These are phyloP conservation scores for Romanogobio albipinnatus DNA, from an alignment of 2,113 vertebrate species.

Conservation along the genomic window DNA sequence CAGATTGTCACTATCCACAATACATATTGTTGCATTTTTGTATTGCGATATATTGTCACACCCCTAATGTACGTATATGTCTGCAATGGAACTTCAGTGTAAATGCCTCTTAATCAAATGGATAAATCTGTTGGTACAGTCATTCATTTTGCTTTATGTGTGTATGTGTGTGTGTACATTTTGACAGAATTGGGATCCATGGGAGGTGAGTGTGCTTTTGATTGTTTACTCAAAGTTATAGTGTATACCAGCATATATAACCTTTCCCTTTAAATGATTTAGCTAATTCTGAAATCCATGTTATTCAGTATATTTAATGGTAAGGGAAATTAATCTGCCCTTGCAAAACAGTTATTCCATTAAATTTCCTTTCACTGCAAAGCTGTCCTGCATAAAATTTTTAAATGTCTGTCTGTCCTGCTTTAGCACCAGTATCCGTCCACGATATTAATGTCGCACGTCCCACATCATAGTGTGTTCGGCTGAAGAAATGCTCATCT, in stretches of 20 bases:
- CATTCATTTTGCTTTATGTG: background rate
- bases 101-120: background rate
- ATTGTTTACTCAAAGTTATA: background rate
- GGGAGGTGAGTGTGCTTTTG: conserved; percentile 81
- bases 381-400: conserved; percentile 18
- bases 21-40: no score
- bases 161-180: conserved; percentile 43
- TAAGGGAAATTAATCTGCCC: background rate
- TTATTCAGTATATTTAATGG: background rate
- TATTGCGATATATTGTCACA: no score
- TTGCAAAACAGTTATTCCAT: conserved; percentile 24
- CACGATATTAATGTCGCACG: conserved; percentile 33
- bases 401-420: conserved; percentile 42
- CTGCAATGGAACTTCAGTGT: background rate
- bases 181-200: conserved; percentile 66
- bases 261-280: background rate
- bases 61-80: background rate
- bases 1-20: no score
- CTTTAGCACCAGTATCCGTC: conserved; percentile 19
- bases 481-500: conserved; percentile 35
- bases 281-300: background rate
- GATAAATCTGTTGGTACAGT: background rate
- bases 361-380: conserved; percentile 30
- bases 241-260: background rate
- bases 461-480: conserved; percentile 21